Percentiles rank a stretch among this genome's conserved stretches.
phyloP scores from a whole-genome alignment of 1,140 invertebrate species.

The Akabosia matsudoensis region DNA sequence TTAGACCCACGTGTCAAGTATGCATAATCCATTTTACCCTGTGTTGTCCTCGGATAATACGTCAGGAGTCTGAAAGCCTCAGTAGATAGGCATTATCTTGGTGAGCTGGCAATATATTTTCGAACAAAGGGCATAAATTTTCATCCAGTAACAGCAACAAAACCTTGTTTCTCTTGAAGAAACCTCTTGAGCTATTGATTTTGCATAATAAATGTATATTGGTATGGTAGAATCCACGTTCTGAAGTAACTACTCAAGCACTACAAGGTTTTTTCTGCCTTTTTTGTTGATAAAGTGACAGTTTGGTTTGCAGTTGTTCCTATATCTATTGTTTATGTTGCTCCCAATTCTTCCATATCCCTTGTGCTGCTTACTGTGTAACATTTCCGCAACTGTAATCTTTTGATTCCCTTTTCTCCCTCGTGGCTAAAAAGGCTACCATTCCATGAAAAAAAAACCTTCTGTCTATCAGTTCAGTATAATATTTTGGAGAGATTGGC shows the following conservation, averaged over 20 bases:
- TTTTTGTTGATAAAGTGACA: neutral
- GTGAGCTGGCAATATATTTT: too few relatives aligned
- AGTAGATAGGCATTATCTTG: too few relatives aligned
- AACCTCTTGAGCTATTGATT: neutral
- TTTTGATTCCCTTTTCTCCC: constrained; percentile 1
- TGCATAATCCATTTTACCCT: too few relatives aligned
- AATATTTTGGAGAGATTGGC: neutral
- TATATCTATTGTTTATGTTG: neutral
- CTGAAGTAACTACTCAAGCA: neutral
- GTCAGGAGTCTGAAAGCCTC: too few relatives aligned
- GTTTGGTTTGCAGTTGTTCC: neutral
- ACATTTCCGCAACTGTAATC: neutral
- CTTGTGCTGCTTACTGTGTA: neutral
- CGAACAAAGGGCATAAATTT: neutral
- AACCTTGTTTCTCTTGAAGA: neutral
- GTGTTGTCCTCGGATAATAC: too few relatives aligned
- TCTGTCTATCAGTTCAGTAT: neutral
- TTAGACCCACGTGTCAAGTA: too few relatives aligned
- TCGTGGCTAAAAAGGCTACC: neutral
- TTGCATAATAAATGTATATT: neutral
- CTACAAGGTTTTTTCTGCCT: neutral
- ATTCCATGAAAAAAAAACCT: neutral
- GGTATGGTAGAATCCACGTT: neutral
- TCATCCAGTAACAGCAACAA: neutral
- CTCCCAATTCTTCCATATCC: neutral